Evolutionary conservation across 2,888 invertebrate genomes (phyloP), one percentile per base, ranked within the genome.

Genomic region (Cheilosia urbana): DNA sequence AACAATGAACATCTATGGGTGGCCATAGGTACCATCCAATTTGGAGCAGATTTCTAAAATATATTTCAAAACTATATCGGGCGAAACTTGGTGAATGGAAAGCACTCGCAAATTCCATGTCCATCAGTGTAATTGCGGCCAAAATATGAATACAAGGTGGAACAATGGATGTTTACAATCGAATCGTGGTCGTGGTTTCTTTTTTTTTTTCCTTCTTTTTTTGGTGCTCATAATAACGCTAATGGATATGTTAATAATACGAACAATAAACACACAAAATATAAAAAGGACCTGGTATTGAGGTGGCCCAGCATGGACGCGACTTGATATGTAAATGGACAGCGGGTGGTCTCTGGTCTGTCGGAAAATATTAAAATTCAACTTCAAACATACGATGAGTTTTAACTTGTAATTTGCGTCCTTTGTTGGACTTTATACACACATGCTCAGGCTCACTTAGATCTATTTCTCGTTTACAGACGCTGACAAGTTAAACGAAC

Each of bases 271-370:
- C 73, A 79, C 55, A 49, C 60, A 65, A 55, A 75, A 71, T 24
- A 6, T 37, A 24, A 73, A 73, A 80, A 47, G 73, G 62, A 47
- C 53, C 37, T 37, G 55, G 17, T 62, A 68, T 72, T 62, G 51
- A 63, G 45, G 37, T 55, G 30, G 79, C 45, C 63, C 65, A 68
- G 73, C 68, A 77, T 80, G 80, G 75, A 79, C 69, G 80, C 60
- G 80, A 80, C 73, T 60, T 76, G 80, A 84, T 84, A 84, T 71
- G 84, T 60, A 84, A 80, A 80, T 84, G 84, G 80, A 72, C 84
- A 71, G 79, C 69, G 84, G 84, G 83, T 73, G 83, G 83, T 79
- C 63, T 60, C 47, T 53, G 30, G 37, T 0, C 34, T 51, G 60
- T 19, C 37, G 21, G 47, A 55, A 62, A 47, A 55, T 68, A 75